phyloP scores from a whole-genome alignment of 2,888 invertebrate species.

The Synanthedon tipuliformis region DNA sequence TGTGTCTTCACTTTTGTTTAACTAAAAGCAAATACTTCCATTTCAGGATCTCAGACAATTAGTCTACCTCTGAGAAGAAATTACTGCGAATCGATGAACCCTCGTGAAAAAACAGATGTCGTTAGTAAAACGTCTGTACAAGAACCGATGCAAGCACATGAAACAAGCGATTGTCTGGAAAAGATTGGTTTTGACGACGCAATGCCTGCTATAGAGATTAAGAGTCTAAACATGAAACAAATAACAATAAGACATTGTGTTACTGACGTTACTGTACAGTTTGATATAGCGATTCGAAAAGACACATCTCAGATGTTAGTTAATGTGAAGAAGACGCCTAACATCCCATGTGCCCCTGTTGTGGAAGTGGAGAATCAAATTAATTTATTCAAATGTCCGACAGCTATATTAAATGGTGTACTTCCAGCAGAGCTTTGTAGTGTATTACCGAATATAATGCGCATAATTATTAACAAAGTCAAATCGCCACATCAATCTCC shows the following conservation, averaged over 20 bases:
- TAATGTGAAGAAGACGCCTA: constrained; percentile 11
- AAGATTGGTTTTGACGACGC: constrained; percentile 32
- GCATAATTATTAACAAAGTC: constrained; percentile 19
- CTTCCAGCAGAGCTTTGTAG: constrained; percentile 54
- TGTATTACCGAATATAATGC: constrained; percentile 42
- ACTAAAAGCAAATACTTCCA: no score
- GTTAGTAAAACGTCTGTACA: constrained; percentile 1
- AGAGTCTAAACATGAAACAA: constrained; percentile 32
- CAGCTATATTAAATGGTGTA: constrained; percentile 37
- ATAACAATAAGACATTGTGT: constrained; percentile 42
- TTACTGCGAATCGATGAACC: no score
- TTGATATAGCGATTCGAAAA: constrained; percentile 36
- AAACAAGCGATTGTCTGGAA: constrained; percentile 10
- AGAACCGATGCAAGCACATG: constrained; percentile 8
- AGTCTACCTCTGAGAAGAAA: no score
- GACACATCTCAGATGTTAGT: constrained; percentile 10
- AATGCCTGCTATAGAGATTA: constrained; percentile 27
- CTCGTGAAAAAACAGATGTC: no score
- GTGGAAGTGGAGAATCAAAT: constrained; percentile 23
- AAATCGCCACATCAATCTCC: constrained; percentile 8
- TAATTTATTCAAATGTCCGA: constrained; percentile 42
- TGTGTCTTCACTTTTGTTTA: no score
- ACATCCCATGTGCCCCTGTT: constrained; percentile 25
- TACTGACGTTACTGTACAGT: constrained; percentile 42
- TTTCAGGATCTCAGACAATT: no score